These are phyloP conservation scores for Platygyra sinensis DNA, from an alignment of 64 coral and sea anemone genomes.

Conservation along the genomic window DNA sequence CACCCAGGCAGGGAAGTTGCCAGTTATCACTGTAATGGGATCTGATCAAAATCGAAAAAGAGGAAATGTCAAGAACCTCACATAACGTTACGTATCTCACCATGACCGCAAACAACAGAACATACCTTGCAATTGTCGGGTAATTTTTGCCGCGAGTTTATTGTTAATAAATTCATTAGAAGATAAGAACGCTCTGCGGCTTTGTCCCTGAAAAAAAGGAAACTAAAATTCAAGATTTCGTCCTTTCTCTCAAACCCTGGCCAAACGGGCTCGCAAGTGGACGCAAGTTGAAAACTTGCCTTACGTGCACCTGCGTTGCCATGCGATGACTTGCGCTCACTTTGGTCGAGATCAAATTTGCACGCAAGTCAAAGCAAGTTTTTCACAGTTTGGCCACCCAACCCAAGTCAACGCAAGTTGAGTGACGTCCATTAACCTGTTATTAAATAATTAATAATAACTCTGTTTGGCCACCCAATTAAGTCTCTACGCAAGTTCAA, in stretches of 20 bases:
- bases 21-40: constrained; percentile 96
- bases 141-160: constrained; percentile 92
- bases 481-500: too few species aligned
- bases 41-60: constrained; percentile 52
- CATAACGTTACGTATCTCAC: background rate
- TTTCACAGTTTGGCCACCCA: too few species aligned
- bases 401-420: too few species aligned
- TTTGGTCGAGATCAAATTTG: too few species aligned
- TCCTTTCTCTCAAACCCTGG: background rate
- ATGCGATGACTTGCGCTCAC: too few species aligned
- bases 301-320: too few species aligned
- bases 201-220: constrained; percentile 50
- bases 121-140: constrained; percentile 91
- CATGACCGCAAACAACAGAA: background rate
- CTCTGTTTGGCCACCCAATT: too few species aligned
- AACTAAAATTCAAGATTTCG: background rate
- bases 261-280: too few species aligned
- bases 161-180: constrained; percentile 83
- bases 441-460: too few species aligned
- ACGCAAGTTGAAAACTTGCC: too few species aligned
- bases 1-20: constrained; percentile 90
- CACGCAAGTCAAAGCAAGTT: too few species aligned
- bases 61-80: background rate
- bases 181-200: constrained; percentile 66
- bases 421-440: too few species aligned